A percentile compares a stretch with the other conserved stretches of the same genome.
Evolutionary conservation across 2,797 vertebrate genomes (phyloP).

Genomic region (Sebastes steindachneri): DNA sequence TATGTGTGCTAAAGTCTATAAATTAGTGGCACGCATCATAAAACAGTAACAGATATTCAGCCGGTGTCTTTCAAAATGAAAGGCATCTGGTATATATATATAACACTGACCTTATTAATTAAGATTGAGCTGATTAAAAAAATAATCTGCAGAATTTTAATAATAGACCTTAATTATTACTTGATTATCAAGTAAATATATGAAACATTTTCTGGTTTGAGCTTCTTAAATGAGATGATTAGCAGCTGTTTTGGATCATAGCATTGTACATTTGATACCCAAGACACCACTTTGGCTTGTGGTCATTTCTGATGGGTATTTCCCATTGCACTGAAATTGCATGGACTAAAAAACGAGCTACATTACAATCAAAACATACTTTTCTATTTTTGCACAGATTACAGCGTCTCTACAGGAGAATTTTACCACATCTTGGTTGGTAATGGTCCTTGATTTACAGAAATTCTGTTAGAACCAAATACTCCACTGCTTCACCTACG

Average conservation of each 20-base stretch:
- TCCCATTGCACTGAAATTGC: background rate
- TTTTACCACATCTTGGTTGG: background rate
- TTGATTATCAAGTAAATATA: background rate
- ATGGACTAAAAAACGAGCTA: background rate
- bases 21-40: background rate
- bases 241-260: background rate
- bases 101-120: background rate
- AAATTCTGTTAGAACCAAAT: background rate
- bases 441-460: background rate
- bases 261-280: background rate
- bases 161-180: background rate
- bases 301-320: background rate
- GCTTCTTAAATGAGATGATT: background rate
- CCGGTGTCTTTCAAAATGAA: background rate
- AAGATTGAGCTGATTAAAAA: background rate
- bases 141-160: background rate
- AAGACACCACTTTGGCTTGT: background rate
- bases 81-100: background rate
- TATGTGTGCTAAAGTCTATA: background rate
- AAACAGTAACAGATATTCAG: background rate
- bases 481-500: constrained; percentile 35
- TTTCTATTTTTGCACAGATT: background rate
- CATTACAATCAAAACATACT: background rate
- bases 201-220: background rate
- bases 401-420: background rate